Percentiles rank a stretch among this genome's conserved stretches.
These are phyloP conservation scores for Drosophila tristis DNA, from an alignment of 1,140 invertebrate genomes.

Conservation along the genomic window DNA sequence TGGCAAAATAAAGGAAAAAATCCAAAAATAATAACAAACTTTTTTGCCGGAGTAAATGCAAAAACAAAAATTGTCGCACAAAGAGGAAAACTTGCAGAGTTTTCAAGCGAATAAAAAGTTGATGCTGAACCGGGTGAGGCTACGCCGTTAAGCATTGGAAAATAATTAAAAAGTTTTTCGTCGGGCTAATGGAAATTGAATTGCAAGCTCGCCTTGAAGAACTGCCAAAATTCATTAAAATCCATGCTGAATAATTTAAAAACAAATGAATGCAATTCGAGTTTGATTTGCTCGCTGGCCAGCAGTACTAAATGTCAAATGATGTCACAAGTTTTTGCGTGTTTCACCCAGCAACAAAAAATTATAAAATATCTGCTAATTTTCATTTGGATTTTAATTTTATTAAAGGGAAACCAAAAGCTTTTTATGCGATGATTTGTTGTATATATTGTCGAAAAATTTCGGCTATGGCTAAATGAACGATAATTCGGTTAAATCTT, in stretches of 20 bases:
- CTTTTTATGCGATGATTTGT: neutral
- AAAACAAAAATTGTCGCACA: slow-evolving; percentile 46
- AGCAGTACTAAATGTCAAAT: slow-evolving; percentile 26
- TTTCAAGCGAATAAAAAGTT: slow-evolving; percentile 45
- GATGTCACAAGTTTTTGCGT: slow-evolving; percentile 10
- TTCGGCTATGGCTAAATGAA: neutral
- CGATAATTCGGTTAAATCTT: slow-evolving; percentile 9
- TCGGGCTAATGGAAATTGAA: slow-evolving; percentile 72
- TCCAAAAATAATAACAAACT: slow-evolving; percentile 47
- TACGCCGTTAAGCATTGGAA: slow-evolving; percentile 63
- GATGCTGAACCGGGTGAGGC: neutral
- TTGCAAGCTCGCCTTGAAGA: slow-evolving; percentile 38
- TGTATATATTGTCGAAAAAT: neutral
- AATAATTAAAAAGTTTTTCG: slow-evolving; percentile 79
- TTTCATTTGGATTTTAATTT: too few relatives aligned
- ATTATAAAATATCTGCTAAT: too few relatives aligned
- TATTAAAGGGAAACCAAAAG: neutral
- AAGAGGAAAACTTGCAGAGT: slow-evolving; percentile 40
- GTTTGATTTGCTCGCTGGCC: neutral
- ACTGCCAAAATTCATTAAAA: slow-evolving; percentile 43
- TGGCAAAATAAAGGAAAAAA: slow-evolving; percentile 31
- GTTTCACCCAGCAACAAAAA: too few relatives aligned
- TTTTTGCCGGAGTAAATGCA: slow-evolving; percentile 48
- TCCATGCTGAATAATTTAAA: slow-evolving; percentile 58
- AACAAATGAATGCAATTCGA: slow-evolving; percentile 15